Base-by-base conservation (phyloP, 2,113 vertebrate genomes). In the Turdus rufiventris region DNA sequence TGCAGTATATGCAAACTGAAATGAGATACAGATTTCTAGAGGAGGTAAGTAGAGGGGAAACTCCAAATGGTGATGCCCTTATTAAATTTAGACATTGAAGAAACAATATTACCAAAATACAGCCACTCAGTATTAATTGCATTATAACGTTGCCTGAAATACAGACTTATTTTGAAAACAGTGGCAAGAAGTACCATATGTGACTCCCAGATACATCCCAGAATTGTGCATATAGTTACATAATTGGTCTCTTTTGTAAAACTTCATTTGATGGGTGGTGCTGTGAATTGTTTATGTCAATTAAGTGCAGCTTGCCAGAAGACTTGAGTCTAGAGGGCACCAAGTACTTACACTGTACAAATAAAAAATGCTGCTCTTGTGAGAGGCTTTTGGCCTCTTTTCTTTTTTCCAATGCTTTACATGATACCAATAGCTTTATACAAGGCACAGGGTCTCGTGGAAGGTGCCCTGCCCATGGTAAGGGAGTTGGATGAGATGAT, bases 211-310 rank as follows among this genome's bases (percentile, higher is more conserved):
- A 53, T 87, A 57, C 23, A 68, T 82, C 54, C 57, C 61, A 87
- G 77, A 85, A 58, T 50, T 72, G 73, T 87, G 77, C 77, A 78
- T 75, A 19, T 31, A 89, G 87, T 78, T 91, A 58, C 63, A 73
- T 91, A 67, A 92, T 81, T 86, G 85, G 56, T 67, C 12, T 81
- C 48, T 67, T 29, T 47, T 53, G 68, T 65, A 54, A 91, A 94
- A 72, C 62, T 85, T 62, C 47, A 62, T 70, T 88, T 87, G 85
- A 83, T 92, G 70, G 80, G 86, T 87, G 70, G 42, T 6, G 24
- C 53, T 89, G 58, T 82, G 77, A 92, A 85, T 91, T 92, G 81
- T 95, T 95, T 92, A 86, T 86, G 87, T 85, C 84, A 81, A 58
- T 87, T 89, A 93, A 91, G 57, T 87, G 23, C 58, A 68, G 75